phyloP scores from a whole-genome alignment of 1,140 invertebrate species.

The Nasonia giraulti region DNA sequence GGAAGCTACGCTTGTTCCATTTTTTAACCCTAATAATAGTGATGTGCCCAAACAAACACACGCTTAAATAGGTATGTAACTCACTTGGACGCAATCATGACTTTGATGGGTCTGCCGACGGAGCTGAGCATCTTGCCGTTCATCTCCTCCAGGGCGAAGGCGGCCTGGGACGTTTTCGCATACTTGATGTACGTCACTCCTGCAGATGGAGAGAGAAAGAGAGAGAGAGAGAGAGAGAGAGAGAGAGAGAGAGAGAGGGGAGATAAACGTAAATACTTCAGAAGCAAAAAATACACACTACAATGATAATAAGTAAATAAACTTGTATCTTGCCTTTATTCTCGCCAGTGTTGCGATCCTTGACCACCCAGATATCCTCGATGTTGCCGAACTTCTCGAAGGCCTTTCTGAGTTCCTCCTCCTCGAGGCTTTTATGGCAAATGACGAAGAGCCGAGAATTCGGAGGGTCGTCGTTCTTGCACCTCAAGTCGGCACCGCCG shows the following conservation, averaged over 20 bases:
- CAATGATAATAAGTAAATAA: slow-evolving; percentile 4
- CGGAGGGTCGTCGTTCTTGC: slow-evolving; percentile 83
- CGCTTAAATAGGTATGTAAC: slow-evolving; percentile 19
- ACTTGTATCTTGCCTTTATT: slow-evolving; percentile 82
- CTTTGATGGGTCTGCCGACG: slow-evolving; percentile 88
- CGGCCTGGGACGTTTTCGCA: slow-evolving; percentile 89
- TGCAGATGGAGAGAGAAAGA: slow-evolving; percentile 56
- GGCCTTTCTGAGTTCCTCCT: slow-evolving; percentile 85
- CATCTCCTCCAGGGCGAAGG: slow-evolving; percentile 88
- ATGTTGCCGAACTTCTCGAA: slow-evolving; percentile 90
- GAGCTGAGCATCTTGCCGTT: slow-evolving; percentile 87
- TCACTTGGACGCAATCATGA: slow-evolving; percentile 89
- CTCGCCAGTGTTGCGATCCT: slow-evolving; percentile 88
- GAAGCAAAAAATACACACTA: background rate
- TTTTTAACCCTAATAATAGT: too few species aligned
- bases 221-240: background rate
- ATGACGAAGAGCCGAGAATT: slow-evolving; percentile 92
- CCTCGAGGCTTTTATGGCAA: slow-evolving; percentile 86
- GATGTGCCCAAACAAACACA: background rate
- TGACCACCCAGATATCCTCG: slow-evolving; percentile 92
- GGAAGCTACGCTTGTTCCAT: too few species aligned
- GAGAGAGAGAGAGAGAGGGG: background rate
- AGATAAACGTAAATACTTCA: slow-evolving; percentile 3
- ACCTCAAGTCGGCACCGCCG: slow-evolving; percentile 64
- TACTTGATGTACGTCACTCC: slow-evolving; percentile 89